phyloP scores from a whole-genome alignment of 2,888 invertebrate species.

The Frankliniella intonsa region DNA sequence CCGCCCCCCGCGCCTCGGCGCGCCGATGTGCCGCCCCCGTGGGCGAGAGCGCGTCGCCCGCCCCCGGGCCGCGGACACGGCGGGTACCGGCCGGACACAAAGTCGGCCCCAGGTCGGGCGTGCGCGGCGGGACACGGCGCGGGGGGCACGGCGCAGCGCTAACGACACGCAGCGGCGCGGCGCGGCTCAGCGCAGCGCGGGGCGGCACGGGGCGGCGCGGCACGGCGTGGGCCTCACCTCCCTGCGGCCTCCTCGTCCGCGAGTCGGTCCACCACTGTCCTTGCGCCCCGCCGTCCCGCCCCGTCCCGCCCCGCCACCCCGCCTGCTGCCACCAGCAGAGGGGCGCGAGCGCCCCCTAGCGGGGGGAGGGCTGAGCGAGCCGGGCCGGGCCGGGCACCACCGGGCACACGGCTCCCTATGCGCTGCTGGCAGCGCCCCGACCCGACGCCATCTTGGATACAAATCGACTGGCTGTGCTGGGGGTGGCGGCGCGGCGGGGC shows the following conservation, averaged over 20 bases:
- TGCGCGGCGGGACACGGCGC: no score
- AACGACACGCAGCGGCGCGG: no score
- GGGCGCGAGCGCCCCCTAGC: no score
- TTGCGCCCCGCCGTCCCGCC: constrained; percentile 32
- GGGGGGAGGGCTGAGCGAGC: no score
- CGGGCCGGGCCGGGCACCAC: no score
- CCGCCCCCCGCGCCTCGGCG: neutral
- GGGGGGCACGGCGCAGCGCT: no score
- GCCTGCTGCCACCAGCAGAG: no score
- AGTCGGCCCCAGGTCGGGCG: no score
- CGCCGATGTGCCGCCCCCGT: neutral
- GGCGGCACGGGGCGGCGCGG: constrained; percentile 34
- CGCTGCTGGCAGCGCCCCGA: constrained; percentile 28
- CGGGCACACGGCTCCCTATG: neutral
- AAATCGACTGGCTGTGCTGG: constrained; percentile 15
- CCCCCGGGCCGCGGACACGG: no score
- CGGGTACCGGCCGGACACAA: no score
- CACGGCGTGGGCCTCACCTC: constrained; percentile 33
- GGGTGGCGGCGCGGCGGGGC: neutral
- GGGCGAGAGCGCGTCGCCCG: no score
- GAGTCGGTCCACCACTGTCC: constrained; percentile 35
- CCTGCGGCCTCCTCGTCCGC: constrained; percentile 41
- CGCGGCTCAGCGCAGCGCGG: neutral
- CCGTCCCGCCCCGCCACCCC: constrained; percentile 11
- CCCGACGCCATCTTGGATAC: constrained; percentile 33